Evolutionary conservation across 2,888 invertebrate species (phyloP).

Genomic region (Stenoptilia bipunctidactyla): DNA sequence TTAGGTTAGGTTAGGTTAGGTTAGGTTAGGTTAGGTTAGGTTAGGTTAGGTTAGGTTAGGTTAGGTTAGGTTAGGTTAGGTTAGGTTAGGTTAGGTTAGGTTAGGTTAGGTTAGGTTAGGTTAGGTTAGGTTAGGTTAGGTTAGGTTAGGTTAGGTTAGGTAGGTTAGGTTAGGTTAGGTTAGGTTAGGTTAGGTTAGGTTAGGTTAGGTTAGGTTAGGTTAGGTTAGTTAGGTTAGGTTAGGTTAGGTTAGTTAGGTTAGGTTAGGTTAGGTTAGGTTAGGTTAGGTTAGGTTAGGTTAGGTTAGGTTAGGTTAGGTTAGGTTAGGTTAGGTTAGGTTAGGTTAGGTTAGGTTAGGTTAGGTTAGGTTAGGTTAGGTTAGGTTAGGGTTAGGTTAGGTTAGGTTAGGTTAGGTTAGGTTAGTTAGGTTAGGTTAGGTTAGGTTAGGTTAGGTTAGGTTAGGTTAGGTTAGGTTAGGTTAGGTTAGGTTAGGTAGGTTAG

Average conservation of each 20-base stretch:
- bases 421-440: constrained; percentile 15
- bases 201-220: constrained; percentile 8
- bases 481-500: constrained; percentile 5
- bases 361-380: constrained; percentile 12
- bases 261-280: constrained; percentile 10
- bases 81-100: constrained; percentile 15
- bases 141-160: constrained; percentile 14
- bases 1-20: constrained; percentile 14
- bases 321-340: constrained; percentile 11
- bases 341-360: constrained; percentile 9
- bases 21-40: constrained; percentile 14
- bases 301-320: constrained; percentile 11
- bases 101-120: constrained; percentile 15
- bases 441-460: constrained; percentile 13
- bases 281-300: constrained; percentile 13
- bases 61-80: constrained; percentile 7
- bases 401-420: constrained; percentile 15
- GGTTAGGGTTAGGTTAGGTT: constrained; percentile 16
- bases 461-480: constrained; percentile 8
- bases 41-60: constrained; percentile 10
- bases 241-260: constrained; percentile 10
- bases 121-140: constrained; percentile 15
- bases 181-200: constrained; percentile 7
- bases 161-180: constrained; percentile 8
- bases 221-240: constrained; percentile 10